Percentiles rank a stretch among this genome's conserved stretches.
Conservation (phyloP, 2,888 invertebrate genomes). For the Dendrolimus houi region DNA sequence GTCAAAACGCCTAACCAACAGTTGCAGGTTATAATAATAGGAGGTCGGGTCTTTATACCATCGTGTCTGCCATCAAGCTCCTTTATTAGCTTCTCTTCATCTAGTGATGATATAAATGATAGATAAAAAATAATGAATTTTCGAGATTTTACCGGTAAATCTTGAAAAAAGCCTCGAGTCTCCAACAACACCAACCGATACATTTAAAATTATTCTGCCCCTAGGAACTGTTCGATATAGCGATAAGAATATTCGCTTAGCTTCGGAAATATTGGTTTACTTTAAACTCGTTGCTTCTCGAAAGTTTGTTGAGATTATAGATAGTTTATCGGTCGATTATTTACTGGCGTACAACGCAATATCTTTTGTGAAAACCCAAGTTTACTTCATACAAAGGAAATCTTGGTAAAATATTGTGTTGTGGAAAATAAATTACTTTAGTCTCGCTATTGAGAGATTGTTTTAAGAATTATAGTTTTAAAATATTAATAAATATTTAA, state of each 20-base stretch:
- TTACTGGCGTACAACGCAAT: background rate
- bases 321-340: background rate
- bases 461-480: no score
- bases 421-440: no score
- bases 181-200: background rate
- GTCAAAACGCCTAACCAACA: no score
- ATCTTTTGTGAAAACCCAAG: background rate
- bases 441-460: no score
- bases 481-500: no score
- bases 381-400: background rate
- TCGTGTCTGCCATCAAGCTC: no score
- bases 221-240: slow-evolving; percentile 12
- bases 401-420: background rate
- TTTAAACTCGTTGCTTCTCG: background rate
- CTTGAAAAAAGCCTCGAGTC: background rate
- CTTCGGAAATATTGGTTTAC: slow-evolving; percentile 4
- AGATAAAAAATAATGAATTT: no score
- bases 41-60: no score
- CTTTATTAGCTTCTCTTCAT: no score
- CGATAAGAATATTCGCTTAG: slow-evolving; percentile 6
- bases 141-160: no score
- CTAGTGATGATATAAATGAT: no score
- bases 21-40: no score
- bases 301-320: background rate
- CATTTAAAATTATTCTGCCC: slow-evolving; percentile 1